These are phyloP conservation scores for Ips nitidus DNA, from an alignment of 1,140 invertebrate genomes.

Conservation along the genomic window DNA sequence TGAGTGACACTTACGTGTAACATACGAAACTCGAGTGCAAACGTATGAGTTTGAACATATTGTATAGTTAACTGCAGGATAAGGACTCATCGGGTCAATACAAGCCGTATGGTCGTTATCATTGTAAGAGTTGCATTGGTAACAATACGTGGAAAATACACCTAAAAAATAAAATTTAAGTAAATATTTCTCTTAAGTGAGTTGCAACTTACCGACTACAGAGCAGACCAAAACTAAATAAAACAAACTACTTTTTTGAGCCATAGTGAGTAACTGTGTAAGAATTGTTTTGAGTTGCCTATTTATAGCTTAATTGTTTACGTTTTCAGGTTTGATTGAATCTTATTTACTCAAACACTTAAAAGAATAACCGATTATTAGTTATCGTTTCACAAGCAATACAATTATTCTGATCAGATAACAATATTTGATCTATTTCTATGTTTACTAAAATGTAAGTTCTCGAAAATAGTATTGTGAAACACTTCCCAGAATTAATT, in stretches of 20 bases:
- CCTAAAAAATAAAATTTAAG: conserved; percentile 2
- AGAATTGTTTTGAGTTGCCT: too few relatives aligned
- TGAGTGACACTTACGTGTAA: conserved; percentile 12
- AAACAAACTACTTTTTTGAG: neutral
- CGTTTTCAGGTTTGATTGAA: too few relatives aligned
- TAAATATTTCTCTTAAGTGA: neutral
- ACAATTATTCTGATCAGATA: too few relatives aligned
- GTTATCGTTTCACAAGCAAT: too few relatives aligned
- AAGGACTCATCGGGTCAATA: conserved; percentile 28
- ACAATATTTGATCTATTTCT: too few relatives aligned
- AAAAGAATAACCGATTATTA: too few relatives aligned
- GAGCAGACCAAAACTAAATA: neutral
- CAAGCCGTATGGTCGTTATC: conserved; percentile 26
- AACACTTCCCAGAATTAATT: too few relatives aligned
- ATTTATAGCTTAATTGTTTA: too few relatives aligned
- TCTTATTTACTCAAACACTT: too few relatives aligned
- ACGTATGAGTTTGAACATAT: conserved; percentile 14
- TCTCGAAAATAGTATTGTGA: too few relatives aligned
- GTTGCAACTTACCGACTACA: neutral
- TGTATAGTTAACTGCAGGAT: conserved; percentile 27
- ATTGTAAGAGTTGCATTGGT: conserved; percentile 25
- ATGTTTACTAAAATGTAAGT: too few relatives aligned
- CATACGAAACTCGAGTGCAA: conserved; percentile 23
- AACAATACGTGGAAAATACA: conserved; percentile 4
- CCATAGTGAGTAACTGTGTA: too few relatives aligned